A percentile compares a stretch with the other conserved stretches of the same genome.
phyloP scores from a whole-genome alignment of 23 tunicate genomes.

The Styela plicata region DNA sequence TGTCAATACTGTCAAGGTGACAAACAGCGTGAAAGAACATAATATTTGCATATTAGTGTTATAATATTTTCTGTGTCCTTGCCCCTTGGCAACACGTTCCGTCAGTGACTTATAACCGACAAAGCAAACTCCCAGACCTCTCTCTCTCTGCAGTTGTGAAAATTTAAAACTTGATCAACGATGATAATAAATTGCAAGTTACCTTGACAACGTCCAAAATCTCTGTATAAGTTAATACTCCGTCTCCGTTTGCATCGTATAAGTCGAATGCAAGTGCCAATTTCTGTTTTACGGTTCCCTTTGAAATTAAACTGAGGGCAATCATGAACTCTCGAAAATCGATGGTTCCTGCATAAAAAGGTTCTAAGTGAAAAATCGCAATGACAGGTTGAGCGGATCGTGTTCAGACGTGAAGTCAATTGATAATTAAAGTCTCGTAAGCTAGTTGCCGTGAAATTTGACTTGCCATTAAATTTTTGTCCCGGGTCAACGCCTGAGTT shows the following conservation, averaged over 20 bases:
- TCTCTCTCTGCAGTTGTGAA: no score
- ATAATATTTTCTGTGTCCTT: no score
- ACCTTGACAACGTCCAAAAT: constrained; percentile 70
- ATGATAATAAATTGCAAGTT: no score
- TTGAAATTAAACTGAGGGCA: constrained; percentile 63
- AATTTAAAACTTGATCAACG: no score
- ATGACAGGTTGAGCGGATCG: background rate
- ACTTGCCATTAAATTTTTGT: background rate
- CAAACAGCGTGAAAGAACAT: no score
- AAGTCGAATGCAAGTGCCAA: constrained; percentile 72
- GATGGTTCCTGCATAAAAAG: constrained; percentile 56
- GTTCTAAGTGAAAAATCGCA: background rate
- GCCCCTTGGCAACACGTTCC: no score
- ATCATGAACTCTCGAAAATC: constrained; percentile 90
- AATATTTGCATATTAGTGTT: no score
- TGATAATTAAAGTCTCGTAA: background rate
- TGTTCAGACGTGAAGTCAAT: background rate
- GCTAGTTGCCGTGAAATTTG: no score
- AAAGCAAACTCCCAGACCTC: no score
- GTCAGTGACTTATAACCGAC: no score
- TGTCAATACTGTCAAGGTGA: no score
- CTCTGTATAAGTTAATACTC: constrained; percentile 66
- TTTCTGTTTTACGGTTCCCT: constrained; percentile 75
- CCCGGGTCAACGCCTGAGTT: no score
- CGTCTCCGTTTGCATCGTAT: constrained; percentile 88